A percentile compares a stretch with the other conserved stretches of the same genome.
Conservation (phyloP, 2,113 vertebrate genomes). For the Odontesthes bonariensis region DNA sequence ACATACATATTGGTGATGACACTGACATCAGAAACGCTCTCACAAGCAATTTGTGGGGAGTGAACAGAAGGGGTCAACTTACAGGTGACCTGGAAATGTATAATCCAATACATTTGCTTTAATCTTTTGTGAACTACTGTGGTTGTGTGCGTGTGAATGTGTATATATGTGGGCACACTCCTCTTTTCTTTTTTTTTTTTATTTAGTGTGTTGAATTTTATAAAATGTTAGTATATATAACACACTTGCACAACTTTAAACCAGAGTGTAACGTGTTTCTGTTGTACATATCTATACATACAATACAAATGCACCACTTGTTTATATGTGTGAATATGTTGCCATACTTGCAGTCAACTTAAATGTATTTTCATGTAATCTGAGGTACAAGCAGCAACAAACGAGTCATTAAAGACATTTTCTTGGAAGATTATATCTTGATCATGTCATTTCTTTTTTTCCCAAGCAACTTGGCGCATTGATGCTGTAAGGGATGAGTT, state of each 20-base stretch:
- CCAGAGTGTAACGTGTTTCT: conserved; percentile 81
- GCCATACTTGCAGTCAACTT: conserved; percentile 83
- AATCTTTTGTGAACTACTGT: conserved; percentile 83
- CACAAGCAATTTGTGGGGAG: conserved; percentile 44
- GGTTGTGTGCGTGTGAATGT: conserved; percentile 81
- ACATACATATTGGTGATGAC: conserved; percentile 29
- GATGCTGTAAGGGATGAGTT: conserved; percentile 8
- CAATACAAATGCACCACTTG: conserved; percentile 83
- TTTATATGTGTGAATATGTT: conserved; percentile 85
- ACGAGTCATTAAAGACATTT: conserved; percentile 85
- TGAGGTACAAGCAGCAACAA: conserved; percentile 82
- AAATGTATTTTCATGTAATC: conserved; percentile 86
- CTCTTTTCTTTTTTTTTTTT: conserved; percentile 48
- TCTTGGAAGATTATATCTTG: conserved; percentile 75
- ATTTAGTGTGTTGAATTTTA: conserved; percentile 81
- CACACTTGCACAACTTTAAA: conserved; percentile 83
- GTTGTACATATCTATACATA: conserved; percentile 84
- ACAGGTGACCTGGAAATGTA: conserved; percentile 70
- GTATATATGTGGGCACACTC: conserved; percentile 81
- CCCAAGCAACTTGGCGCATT: background rate
- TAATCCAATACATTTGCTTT: conserved; percentile 83
- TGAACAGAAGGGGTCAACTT: conserved; percentile 34
- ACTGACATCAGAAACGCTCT: conserved; percentile 31
- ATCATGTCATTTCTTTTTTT: conserved; percentile 33
- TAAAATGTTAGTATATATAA: conserved; percentile 83